Evolutionary conservation across 2,113 vertebrate genomes (phyloP), one percentile per base, ranked within the genome.

Genomic region (Todiramphus chloris): DNA sequence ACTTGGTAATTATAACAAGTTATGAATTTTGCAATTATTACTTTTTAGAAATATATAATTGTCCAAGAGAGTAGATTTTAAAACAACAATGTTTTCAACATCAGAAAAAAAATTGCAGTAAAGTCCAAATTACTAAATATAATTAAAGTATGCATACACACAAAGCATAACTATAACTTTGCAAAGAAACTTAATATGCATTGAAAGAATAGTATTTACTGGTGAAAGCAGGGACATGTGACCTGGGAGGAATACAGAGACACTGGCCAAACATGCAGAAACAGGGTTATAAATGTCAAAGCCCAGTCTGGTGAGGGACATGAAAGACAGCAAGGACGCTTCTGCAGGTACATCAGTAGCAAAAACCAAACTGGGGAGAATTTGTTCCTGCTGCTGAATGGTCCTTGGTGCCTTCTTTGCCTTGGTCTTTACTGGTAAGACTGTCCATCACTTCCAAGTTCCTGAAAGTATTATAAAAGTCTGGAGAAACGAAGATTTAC

Each of bases 21-120:
- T 70, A 55, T 18, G 4, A 95, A 93, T 92, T 70, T 93, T 96
- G 39, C 28, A 90, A 62, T 90, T 89, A 68, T n/a, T 95, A 43
- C 86, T 81, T 78, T 95, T 74, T 79, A 91, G 86, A 90, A 88
- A 85, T 87, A 13, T 24, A 0, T 60, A 76, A 39, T 78, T 69
- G 27, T 86, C 46, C 31, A 85, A 67, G 10, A 83, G 5, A 53
- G 10, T 69, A 19, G 25, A 66, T 87, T 81, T 82, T 46, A 72
- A 87, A 93, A 53, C 12, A 51, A 13, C 17, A 64, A 4, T 68
- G 13, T 74, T 93, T 87, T 88, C 39, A 84, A 25, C 58, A 79
- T 55, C 55, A 76, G 41, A 67, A 43, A 74, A 37, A 75, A 88
- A 59, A 48, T 11, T 44, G 6, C 70, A 24, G 18, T 75, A 21